Percentiles rank a stretch among this genome's conserved stretches.
Conservation (phyloP, 2,797 vertebrate species). For the Neopelma chrysocephalum region DNA sequence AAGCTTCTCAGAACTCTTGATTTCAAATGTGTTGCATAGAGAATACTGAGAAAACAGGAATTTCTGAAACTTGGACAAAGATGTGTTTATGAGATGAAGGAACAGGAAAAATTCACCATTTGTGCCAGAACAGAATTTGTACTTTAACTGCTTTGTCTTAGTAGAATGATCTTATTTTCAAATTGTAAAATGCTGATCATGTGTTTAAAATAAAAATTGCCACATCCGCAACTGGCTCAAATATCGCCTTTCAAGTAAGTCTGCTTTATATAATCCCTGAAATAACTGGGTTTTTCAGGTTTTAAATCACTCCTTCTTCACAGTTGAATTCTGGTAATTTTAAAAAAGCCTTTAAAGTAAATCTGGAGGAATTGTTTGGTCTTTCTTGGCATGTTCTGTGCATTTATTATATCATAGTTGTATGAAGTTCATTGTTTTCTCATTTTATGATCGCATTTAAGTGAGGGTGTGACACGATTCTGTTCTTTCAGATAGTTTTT, state of each 20-base stretch:
- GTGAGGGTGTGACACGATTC: not conserved
- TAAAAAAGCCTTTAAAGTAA: not conserved
- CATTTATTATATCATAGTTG: not conserved
- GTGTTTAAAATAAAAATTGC: conserved; percentile 11
- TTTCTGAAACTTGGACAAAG: not conserved
- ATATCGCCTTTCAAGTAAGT: not conserved
- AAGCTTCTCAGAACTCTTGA: not conserved
- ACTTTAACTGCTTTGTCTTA: not conserved
- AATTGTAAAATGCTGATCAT: not conserved
- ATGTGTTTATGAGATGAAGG: not conserved
- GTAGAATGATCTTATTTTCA: not conserved
- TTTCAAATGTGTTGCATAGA: not conserved
- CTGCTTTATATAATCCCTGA: not conserved
- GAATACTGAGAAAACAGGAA: not conserved
- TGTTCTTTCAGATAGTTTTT: not conserved
- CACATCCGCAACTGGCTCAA: not conserved
- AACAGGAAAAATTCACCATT: not conserved
- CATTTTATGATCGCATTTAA: not conserved
- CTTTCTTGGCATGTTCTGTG: not conserved
- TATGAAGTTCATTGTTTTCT: not conserved
- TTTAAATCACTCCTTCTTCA: not conserved
- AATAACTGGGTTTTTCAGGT: not conserved
- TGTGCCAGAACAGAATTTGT: not conserved
- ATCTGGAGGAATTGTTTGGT: not conserved
- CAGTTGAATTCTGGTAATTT: not conserved